These are phyloP conservation scores for Globodera rostochiensis DNA, from an alignment of 1,140 invertebrate species.

Conservation along the genomic window DNA sequence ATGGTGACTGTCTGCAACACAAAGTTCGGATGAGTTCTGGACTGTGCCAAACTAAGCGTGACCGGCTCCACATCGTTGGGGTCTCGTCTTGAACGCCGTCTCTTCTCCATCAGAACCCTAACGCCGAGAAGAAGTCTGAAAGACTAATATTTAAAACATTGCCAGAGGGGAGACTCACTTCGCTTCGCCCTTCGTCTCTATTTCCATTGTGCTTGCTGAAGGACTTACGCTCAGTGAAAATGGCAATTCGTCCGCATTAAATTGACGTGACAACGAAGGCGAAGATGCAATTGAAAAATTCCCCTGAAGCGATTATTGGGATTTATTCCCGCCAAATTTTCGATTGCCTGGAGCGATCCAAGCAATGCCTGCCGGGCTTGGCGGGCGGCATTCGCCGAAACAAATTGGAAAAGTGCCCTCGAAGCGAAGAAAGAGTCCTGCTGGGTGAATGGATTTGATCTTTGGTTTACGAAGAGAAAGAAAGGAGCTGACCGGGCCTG, in stretches of 20 bases:
- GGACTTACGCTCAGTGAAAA: slow-evolving; percentile 31
- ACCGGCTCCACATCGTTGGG: slow-evolving; percentile 51
- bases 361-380: slow-evolving; percentile 27
- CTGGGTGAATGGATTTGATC: background rate
- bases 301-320: background rate
- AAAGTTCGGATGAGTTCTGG: slow-evolving; percentile 23
- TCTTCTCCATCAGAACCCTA: slow-evolving; percentile 45
- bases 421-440: slow-evolving; percentile 51
- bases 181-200: background rate
- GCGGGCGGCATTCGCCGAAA: slow-evolving; percentile 11
- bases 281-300: slow-evolving; percentile 1
- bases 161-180: background rate
- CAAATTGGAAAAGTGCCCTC: slow-evolving; percentile 33
- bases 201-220: background rate
- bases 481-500: too few relatives aligned
- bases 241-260: slow-evolving; percentile 43
- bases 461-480: too few relatives aligned
- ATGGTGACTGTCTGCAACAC: slow-evolving; percentile 44
- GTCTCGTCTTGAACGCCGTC: slow-evolving; percentile 43
- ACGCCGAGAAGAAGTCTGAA: slow-evolving; percentile 43
- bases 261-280: slow-evolving; percentile 24
- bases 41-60: slow-evolving; percentile 39
- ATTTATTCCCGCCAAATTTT: slow-evolving; percentile 10
- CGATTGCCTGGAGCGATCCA: slow-evolving; percentile 16
- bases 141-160: background rate